Conservation (phyloP, 2,888 invertebrate genomes). For the Linyphia triangularis region DNA sequence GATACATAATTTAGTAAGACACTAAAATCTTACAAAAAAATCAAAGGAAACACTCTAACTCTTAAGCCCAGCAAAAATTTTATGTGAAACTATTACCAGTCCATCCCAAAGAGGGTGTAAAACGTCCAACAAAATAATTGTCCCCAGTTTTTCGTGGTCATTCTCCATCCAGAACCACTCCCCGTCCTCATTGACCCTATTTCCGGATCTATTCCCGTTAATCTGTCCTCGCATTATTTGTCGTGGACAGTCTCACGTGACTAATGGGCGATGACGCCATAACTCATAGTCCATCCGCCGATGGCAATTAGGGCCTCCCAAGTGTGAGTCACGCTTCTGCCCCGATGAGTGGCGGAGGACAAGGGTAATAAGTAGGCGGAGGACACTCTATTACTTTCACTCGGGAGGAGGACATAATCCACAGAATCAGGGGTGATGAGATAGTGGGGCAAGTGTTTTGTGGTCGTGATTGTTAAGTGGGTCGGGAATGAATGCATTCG, state of each 20-base stretch:
- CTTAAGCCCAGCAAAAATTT: no score
- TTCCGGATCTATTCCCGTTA: conserved; percentile 11
- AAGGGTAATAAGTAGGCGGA: not conserved
- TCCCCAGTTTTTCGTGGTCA: not conserved
- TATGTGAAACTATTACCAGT: no score
- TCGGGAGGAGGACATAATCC: not conserved
- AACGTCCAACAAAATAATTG: no score
- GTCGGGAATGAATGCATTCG: not conserved
- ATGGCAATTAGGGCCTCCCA: conserved; percentile 51
- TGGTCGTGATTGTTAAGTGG: not conserved
- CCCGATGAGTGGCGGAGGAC: not conserved
- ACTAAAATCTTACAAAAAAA: no score
- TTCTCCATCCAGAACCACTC: not conserved
- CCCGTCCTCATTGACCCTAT: not conserved
- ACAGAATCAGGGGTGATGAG: not conserved
- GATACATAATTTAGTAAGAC: no score
- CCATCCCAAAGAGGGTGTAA: no score
- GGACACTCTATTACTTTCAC: conserved; percentile 5
- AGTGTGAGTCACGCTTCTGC: conserved; percentile 55
- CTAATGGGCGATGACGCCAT: conserved; percentile 65
- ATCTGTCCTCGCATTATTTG: conserved; percentile 53
- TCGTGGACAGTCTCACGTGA: conserved; percentile 42
- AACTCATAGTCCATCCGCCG: conserved; percentile 32
- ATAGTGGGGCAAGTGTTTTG: not conserved
- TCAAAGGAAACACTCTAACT: no score